Evolutionary conservation across 2,888 invertebrate species (phyloP).

Genomic region (Druceiella hillmani): DNA sequence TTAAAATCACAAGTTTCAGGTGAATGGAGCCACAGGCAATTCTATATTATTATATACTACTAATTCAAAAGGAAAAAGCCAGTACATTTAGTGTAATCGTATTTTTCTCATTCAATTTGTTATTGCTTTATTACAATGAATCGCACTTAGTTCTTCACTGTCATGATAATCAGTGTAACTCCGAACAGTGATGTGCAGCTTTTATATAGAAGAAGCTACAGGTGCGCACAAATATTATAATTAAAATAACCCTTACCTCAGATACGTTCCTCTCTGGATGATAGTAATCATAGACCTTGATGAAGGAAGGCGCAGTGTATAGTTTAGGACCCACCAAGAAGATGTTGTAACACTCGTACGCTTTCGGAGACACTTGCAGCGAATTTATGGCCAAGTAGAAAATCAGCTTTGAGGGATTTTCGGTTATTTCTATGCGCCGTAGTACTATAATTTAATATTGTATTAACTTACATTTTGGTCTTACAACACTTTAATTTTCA

Average conservation of each 20-base stretch:
- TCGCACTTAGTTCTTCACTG: too few species aligned
- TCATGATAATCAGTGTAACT: constrained; percentile 1
- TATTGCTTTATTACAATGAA: too few species aligned
- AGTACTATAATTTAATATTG: constrained; percentile 30
- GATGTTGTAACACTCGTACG: constrained; percentile 30
- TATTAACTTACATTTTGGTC: too few species aligned
- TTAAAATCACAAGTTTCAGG: too few species aligned
- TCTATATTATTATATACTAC: too few species aligned
- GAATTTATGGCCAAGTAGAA: constrained; percentile 33
- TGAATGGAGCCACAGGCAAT: too few species aligned
- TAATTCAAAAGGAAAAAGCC: too few species aligned
- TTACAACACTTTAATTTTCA: too few species aligned
- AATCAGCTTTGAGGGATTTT: constrained; percentile 31
- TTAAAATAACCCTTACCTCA: constrained; percentile 35
- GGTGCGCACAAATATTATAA: not conserved
- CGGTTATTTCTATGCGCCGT: constrained; percentile 39
- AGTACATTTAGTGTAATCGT: too few species aligned
- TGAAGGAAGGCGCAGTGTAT: constrained; percentile 45
- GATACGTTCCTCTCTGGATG: constrained; percentile 49
- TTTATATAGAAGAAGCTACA: not conserved
- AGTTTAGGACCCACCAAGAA: constrained; percentile 36
- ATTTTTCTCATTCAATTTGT: too few species aligned
- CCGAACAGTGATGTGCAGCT: not conserved
- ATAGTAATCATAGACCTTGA: constrained; percentile 60
- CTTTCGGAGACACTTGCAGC: not conserved